Conservation (phyloP, 2,888 invertebrate species). For the Diachrysia chrysitis region DNA sequence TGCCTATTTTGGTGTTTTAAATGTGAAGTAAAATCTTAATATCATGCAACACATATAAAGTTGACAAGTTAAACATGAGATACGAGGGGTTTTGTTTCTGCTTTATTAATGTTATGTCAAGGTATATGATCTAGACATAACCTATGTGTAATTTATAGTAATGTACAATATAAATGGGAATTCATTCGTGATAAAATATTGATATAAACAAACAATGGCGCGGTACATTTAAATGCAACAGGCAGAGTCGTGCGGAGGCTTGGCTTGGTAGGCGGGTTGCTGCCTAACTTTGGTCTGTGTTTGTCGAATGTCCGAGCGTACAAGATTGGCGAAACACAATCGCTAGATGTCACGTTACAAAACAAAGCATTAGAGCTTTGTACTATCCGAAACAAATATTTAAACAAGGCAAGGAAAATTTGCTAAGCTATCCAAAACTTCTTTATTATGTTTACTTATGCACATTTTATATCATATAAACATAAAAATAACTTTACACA, state of each 20-base stretch:
- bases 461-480: neutral
- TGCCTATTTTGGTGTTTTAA: conserved; percentile 13
- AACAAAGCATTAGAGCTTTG: conserved; percentile 24
- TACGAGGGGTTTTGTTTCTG: no score
- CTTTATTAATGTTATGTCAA: neutral
- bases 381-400: neutral
- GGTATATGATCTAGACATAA: neutral
- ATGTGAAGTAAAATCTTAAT: neutral
- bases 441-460: neutral
- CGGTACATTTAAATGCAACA: conserved; percentile 44
- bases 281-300: conserved; percentile 16
- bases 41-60: neutral
- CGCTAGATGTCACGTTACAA: conserved; percentile 30
- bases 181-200: conserved; percentile 40
- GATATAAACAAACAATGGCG: conserved; percentile 45
- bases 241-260: conserved; percentile 60
- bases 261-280: conserved; percentile 53
- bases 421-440: neutral
- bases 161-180: conserved; percentile 19
- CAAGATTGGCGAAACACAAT: conserved; percentile 33
- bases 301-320: conserved; percentile 19
- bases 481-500: neutral
- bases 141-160: neutral
- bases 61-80: no score
- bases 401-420: neutral